phyloP scores from a whole-genome alignment of 2,888 invertebrate species.

The Nomada fabriciana region DNA sequence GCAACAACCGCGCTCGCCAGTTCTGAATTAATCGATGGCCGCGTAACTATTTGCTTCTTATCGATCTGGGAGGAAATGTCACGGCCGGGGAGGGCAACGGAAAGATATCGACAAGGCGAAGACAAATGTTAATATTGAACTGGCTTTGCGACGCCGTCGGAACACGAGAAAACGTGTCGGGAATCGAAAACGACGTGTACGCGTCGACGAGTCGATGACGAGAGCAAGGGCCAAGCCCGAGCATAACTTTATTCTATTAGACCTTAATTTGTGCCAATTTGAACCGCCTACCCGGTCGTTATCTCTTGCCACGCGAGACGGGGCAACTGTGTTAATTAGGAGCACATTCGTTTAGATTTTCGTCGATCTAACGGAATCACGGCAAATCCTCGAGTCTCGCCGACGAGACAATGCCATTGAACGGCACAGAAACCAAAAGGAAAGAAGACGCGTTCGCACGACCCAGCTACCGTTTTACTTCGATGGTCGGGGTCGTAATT shows the following conservation, averaged over 20 bases:
- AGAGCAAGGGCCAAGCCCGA: constrained; percentile 47
- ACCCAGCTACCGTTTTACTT: too few species aligned
- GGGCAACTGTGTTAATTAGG: constrained; percentile 61
- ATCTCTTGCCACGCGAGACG: constrained; percentile 63
- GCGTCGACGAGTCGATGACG: constrained; percentile 13
- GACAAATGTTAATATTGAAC: constrained; percentile 16
- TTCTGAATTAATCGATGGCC: constrained; percentile 41
- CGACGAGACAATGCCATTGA: constrained; percentile 4
- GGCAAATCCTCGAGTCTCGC: constrained; percentile 15
- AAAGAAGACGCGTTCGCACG: background rate
- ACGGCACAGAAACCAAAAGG: background rate
- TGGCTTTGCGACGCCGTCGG: background rate
- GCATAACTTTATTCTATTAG: constrained; percentile 77
- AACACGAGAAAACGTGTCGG: constrained; percentile 22
- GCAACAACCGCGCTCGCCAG: background rate
- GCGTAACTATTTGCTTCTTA: constrained; percentile 24
- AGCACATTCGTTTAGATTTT: constrained; percentile 39
- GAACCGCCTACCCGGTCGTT: constrained; percentile 73
- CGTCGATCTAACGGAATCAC: constrained; percentile 54
- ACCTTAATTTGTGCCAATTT: constrained; percentile 79
- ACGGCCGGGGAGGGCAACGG: constrained; percentile 41
- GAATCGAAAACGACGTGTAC: constrained; percentile 26
- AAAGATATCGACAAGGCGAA: constrained; percentile 28
- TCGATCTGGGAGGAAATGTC: constrained; percentile 63
- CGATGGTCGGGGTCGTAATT: background rate